phyloP scores from a whole-genome alignment of 2,113 vertebrate species.

The Labeo catla region DNA sequence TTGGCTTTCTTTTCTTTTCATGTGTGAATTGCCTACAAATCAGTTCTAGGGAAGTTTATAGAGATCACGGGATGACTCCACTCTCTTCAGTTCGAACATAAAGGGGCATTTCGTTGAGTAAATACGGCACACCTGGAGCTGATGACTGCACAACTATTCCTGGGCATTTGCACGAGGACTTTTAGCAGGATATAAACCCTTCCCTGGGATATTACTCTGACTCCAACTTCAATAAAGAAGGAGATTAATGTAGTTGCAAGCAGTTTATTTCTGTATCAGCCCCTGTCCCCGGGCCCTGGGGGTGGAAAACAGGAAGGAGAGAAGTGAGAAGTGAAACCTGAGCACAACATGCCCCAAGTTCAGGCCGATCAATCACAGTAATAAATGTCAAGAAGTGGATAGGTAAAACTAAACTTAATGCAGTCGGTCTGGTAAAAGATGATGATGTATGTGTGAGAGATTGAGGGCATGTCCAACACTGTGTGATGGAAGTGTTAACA shows the following conservation, averaged over 20 bases:
- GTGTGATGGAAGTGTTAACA: slow-evolving; percentile 17
- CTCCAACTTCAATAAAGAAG: slow-evolving; percentile 47
- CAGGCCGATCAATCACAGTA: slow-evolving; percentile 42
- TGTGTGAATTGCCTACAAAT: slow-evolving; percentile 66
- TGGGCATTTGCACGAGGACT: slow-evolving; percentile 47
- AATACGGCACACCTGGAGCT: slow-evolving; percentile 44
- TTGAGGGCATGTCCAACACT: background rate
- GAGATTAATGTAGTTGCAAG: slow-evolving; percentile 49
- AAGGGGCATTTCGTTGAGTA: slow-evolving; percentile 47
- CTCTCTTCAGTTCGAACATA: slow-evolving; percentile 46
- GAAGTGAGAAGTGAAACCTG: background rate
- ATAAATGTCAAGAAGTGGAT: slow-evolving; percentile 40
- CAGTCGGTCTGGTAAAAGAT: background rate
- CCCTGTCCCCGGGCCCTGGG: background rate
- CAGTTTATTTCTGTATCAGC: slow-evolving; percentile 24
- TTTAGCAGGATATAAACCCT: slow-evolving; percentile 45
- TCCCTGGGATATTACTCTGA: slow-evolving; percentile 44
- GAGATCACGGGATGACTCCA: slow-evolving; percentile 46
- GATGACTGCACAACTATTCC: slow-evolving; percentile 32
- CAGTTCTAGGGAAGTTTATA: slow-evolving; percentile 54
- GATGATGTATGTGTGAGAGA: slow-evolving; percentile 18
- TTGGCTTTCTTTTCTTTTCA: slow-evolving; percentile 62
- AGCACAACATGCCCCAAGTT: slow-evolving; percentile 19
- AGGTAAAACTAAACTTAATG: slow-evolving; percentile 34
- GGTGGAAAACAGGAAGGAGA: slow-evolving; percentile 23